phyloP scores from a whole-genome alignment of 2,113 vertebrate species.

The Bothrops jararaca region DNA sequence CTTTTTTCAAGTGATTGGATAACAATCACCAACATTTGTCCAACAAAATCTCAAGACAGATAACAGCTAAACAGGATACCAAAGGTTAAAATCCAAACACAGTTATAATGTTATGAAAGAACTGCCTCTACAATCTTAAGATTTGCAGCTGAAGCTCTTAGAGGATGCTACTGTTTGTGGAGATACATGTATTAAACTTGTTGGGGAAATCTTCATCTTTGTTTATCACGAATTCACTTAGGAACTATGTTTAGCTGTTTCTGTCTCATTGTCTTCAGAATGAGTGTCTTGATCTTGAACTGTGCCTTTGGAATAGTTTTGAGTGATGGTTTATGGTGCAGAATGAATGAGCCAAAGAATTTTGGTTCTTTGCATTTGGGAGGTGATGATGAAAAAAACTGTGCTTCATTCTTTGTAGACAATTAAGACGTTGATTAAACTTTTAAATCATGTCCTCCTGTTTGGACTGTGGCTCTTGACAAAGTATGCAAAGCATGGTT shows the following conservation, averaged over 20 bases:
- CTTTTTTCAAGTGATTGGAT: background rate
- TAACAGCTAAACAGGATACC: background rate
- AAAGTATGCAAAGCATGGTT: background rate
- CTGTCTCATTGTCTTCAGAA: background rate
- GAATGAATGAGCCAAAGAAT: background rate
- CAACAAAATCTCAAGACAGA: background rate
- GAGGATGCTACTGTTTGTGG: background rate
- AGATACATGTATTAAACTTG: background rate
- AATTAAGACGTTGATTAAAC: background rate
- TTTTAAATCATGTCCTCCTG: background rate
- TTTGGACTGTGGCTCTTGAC: background rate
- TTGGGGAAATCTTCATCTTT: background rate
- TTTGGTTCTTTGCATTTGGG: background rate
- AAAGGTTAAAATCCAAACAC: background rate
- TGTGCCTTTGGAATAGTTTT: background rate
- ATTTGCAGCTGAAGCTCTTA: background rate
- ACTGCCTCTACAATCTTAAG: background rate
- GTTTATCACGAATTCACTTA: background rate
- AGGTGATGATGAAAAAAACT: background rate
- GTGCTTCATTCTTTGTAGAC: background rate
- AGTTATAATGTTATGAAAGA: background rate
- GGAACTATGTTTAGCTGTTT: background rate
- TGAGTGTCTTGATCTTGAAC: background rate
- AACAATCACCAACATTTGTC: background rate
- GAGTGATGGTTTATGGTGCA: background rate